These are phyloP conservation scores for Seriola rivoliana DNA, from an alignment of 2,113 vertebrate genomes.

Conservation along the genomic window DNA sequence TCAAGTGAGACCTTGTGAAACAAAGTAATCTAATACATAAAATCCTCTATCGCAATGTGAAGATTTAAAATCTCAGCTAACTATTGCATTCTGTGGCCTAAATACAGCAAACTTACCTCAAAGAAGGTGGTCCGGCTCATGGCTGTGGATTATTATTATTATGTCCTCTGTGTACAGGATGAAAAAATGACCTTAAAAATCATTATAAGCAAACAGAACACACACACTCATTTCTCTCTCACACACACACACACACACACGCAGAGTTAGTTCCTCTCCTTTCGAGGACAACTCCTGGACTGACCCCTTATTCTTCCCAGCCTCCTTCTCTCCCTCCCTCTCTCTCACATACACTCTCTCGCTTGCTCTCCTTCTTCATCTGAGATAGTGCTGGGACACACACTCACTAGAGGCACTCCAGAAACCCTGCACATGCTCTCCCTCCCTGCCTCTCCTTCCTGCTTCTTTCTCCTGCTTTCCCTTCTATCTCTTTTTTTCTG, in stretches of 20 bases:
- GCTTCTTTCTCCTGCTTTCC: not conserved
- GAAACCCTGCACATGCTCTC: slow-evolving; percentile 32
- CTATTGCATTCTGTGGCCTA: no score
- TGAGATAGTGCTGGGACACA: slow-evolving; percentile 49
- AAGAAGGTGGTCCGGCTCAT: slow-evolving; percentile 83
- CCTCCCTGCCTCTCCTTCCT: not conserved
- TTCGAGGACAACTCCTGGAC: slow-evolving; percentile 64
- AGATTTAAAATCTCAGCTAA: no score
- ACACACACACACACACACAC: not conserved
- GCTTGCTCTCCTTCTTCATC: slow-evolving; percentile 21
- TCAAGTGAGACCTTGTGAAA: not conserved
- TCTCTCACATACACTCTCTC: slow-evolving; percentile 16
- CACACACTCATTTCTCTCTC: slow-evolving; percentile 14
- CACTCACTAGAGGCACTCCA: slow-evolving; percentile 52
- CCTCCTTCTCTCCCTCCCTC: slow-evolving; percentile 31
- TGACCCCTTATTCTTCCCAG: slow-evolving; percentile 63
- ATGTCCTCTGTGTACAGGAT: slow-evolving; percentile 30
- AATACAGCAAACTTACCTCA: slow-evolving; percentile 74
- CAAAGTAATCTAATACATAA: not conserved
- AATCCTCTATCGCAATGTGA: not conserved
- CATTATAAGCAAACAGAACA: slow-evolving; percentile 25
- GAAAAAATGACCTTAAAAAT: slow-evolving; percentile 33
- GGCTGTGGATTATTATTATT: slow-evolving; percentile 1
- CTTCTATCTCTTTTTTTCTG: not conserved
- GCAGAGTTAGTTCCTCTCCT: slow-evolving; percentile 55